phyloP scores from a whole-genome alignment of 2,797 vertebrate genomes.

The Alauda arvensis region DNA sequence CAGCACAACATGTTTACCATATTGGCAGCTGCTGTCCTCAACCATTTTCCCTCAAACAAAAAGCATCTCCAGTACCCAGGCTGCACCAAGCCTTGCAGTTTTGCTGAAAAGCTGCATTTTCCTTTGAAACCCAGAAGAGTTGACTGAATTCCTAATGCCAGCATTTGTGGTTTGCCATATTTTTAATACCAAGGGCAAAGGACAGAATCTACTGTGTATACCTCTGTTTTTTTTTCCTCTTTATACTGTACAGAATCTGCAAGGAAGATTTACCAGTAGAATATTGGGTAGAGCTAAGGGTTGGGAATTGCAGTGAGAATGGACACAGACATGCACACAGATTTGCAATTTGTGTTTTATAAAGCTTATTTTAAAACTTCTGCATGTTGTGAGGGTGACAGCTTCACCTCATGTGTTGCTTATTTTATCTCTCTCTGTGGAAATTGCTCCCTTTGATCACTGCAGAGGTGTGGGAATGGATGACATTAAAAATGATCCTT shows the following conservation, averaged over 20 bases:
- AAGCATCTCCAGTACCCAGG: conserved; percentile 5
- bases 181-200: conserved; percentile 69
- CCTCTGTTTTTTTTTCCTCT: conserved; percentile 70
- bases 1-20: conserved; percentile 1
- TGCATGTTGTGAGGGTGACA: conserved; percentile 52
- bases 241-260: conserved; percentile 66
- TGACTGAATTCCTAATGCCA: conserved; percentile 67
- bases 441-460: conserved; percentile 62
- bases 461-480: conserved; percentile 49
- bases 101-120: conserved; percentile 63
- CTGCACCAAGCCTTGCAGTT: conserved; percentile 59
- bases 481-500: conserved; percentile 50
- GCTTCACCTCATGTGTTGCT: conserved; percentile 55
- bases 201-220: conserved; percentile 67
- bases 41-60: conserved; percentile 42
- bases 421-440: conserved; percentile 57
- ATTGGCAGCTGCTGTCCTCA: conserved; percentile 52
- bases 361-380: conserved; percentile 55
- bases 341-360: conserved; percentile 51
- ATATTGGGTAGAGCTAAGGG: conserved; percentile 38
- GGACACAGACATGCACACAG: conserved; percentile 27
- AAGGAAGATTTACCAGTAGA: conserved; percentile 51
- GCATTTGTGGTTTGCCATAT: conserved; percentile 67
- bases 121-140: conserved; percentile 58
- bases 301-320: conserved; percentile 39